A percentile compares a stretch with the other conserved stretches of the same genome.
Evolutionary conservation across 2,113 vertebrate genomes (phyloP).

Genomic region (Bagarius yarrelli): DNA sequence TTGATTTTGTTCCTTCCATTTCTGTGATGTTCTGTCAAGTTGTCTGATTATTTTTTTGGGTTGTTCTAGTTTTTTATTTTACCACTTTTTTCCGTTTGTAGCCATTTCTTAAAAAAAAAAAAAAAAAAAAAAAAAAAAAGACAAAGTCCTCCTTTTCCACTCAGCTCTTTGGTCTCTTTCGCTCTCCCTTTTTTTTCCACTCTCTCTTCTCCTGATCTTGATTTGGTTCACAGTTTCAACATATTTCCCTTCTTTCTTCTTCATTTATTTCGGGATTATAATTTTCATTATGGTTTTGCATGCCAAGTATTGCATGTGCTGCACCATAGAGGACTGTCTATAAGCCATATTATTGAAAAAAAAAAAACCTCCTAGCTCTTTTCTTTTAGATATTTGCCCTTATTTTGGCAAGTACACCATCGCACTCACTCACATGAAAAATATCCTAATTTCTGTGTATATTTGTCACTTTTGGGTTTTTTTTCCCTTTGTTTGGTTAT

Average conservation of each 20-base stretch:
- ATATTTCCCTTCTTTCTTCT: slow-evolving; percentile 65
- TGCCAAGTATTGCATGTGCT: slow-evolving; percentile 98
- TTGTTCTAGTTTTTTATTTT: slow-evolving; percentile 61
- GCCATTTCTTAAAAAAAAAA: slow-evolving; percentile 62
- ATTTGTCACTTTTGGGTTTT: slow-evolving; percentile 56
- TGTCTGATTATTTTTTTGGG: slow-evolving; percentile 74
- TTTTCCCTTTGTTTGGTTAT: slow-evolving; percentile 62
- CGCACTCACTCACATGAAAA: slow-evolving; percentile 60
- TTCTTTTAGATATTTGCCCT: slow-evolving; percentile 75
- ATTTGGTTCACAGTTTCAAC: slow-evolving; percentile 67
- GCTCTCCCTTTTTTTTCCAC: slow-evolving; percentile 56
- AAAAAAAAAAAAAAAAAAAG: slow-evolving; percentile 53
- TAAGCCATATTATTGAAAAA: slow-evolving; percentile 68
- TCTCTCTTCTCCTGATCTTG: slow-evolving; percentile 65
- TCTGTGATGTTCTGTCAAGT: slow-evolving; percentile 87
- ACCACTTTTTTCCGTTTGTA: slow-evolving; percentile 60
- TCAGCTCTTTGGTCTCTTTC: slow-evolving; percentile 69
- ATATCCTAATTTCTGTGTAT: slow-evolving; percentile 70
- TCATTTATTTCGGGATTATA: slow-evolving; percentile 71
- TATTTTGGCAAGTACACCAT: slow-evolving; percentile 76
- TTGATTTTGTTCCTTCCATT: slow-evolving; percentile 82
- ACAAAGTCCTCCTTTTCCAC: slow-evolving; percentile 76
- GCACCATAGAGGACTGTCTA: slow-evolving; percentile 94
- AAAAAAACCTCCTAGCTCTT: slow-evolving; percentile 72
- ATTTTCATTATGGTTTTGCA: slow-evolving; percentile 91